Evolutionary conservation across 1,140 invertebrate species (phyloP), one percentile per base, ranked within the genome.

Genomic region (Lucilia sericata): DNA sequence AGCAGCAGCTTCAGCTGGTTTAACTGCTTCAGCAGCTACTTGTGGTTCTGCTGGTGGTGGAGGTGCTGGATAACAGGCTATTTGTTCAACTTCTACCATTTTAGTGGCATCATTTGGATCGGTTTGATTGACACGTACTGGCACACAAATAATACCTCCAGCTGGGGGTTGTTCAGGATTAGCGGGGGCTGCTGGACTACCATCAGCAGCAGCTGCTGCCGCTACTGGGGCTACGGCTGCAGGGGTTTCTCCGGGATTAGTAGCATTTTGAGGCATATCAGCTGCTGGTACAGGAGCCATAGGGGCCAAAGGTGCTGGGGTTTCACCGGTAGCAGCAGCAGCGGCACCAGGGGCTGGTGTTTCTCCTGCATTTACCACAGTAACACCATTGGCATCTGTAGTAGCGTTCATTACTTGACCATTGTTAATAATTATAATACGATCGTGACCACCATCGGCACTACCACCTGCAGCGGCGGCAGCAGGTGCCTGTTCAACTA

Each of bases 251-350:
- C n/a, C 65, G 7, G 51, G 14, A 83, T 88, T 87, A 9, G 86
- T 85, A 30, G 42, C 25, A 70, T 82, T 82, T 36, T 82, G 65
- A 2, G 51, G 51, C 74, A 76, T 47, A 42, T 76, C 74, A n/a
- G 65, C 80, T 88, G 86, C 82, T 88, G 85, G 87, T 88, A 84
- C 87, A 88, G 86, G 60, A 17, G 47, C n/a, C 70, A 86, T 84
- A 12, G 86, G 84, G 8, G 82, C 87, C 86, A 78, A 86, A 82
- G 85, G 87, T 65, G 83, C 86, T 74, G 80, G 78, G 49, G 85
- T 85, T 86, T 76, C 86, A 30, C 88, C 89, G 21, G n/a, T n/a
- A n/a, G 91, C 92, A 83, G 93, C 93, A 87, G 93, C 85, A 82
- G 85, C 88, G 82, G 86, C 88, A 49, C 87, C 86, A 17, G 87